These are phyloP conservation scores for Acridotheres tristis DNA, from an alignment of 2,797 vertebrate genomes.

Conservation along the genomic window DNA sequence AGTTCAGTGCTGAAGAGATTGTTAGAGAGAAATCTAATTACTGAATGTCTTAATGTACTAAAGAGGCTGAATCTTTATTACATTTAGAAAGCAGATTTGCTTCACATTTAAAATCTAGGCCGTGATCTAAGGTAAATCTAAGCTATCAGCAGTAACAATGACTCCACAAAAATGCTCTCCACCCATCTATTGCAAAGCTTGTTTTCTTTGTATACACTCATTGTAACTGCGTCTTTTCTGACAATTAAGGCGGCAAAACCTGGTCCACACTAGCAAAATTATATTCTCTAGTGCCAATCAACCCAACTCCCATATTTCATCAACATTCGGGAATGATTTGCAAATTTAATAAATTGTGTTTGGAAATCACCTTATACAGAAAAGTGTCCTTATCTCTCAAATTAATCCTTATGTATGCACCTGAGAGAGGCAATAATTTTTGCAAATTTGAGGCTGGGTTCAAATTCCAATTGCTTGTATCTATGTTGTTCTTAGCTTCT, in stretches of 20 bases:
- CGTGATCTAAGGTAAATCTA: not conserved
- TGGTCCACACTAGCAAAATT: constrained; percentile 12
- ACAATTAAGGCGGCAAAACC: constrained; percentile 14
- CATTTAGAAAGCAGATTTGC: not conserved
- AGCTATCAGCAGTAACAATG: not conserved
- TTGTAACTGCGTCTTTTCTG: constrained; percentile 21
- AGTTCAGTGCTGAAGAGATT: not conserved
- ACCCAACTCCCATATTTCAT: not conserved
- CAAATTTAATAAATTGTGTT: constrained; percentile 53
- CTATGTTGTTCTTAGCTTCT: constrained; percentile 17
- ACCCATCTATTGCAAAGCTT: not conserved
- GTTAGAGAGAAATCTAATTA: not conserved
- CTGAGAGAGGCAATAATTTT: not conserved
- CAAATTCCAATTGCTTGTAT: constrained; percentile 51
- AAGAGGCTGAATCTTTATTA: not conserved
- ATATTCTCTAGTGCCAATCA: not conserved
- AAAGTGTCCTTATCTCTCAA: not conserved
- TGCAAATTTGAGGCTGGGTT: constrained; percentile 37
- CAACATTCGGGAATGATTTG: constrained; percentile 26
- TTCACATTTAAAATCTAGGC: constrained; percentile 3
- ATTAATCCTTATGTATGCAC: not conserved
- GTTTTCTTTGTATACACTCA: not conserved
- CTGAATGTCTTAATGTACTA: not conserved
- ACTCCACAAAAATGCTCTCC: not conserved
- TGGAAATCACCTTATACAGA: not conserved